A percentile compares a stretch with the other conserved stretches of the same genome.
Conservation (phyloP, 2,888 invertebrate genomes). For the Dioctria linearis region DNA sequence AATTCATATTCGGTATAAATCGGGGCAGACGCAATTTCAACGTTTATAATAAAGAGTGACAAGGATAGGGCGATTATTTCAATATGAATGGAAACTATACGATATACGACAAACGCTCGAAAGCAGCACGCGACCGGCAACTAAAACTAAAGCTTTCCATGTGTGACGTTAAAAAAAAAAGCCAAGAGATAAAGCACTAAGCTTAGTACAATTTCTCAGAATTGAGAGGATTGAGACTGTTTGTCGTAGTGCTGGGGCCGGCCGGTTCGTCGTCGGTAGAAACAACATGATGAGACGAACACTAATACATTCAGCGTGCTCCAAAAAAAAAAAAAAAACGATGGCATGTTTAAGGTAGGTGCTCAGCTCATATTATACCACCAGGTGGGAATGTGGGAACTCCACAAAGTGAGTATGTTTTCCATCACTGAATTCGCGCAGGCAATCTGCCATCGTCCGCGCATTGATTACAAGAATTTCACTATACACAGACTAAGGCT, state of each 20-base stretch:
- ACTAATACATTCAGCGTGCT: background rate
- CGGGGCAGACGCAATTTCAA: slow-evolving; percentile 22
- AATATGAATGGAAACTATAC: slow-evolving; percentile 32
- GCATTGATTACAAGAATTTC: slow-evolving; percentile 16
- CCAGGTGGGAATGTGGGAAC: too few relatives aligned
- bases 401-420: background rate
- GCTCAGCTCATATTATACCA: too few relatives aligned
- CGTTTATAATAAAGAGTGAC: background rate
- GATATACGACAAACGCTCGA: background rate
- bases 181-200: background rate
- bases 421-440: slow-evolving; percentile 14
- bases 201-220: slow-evolving; percentile 13
- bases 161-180: slow-evolving; percentile 35
- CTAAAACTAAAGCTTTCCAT: slow-evolving; percentile 25
- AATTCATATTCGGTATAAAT: slow-evolving; percentile 29
- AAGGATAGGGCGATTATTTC: background rate
- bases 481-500: too few relatives aligned
- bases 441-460: slow-evolving; percentile 1
- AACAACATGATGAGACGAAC: background rate
- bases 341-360: too few relatives aligned
- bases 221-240: background rate
- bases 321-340: too few relatives aligned
- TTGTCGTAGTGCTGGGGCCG: background rate
- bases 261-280: background rate
- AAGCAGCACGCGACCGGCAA: slow-evolving; percentile 39